A percentile compares a stretch with the other conserved stretches of the same genome.
These are phyloP conservation scores for Microcebus jonahi DNA, from an alignment of 2,113 vertebrate genomes.

Conservation along the genomic window DNA sequence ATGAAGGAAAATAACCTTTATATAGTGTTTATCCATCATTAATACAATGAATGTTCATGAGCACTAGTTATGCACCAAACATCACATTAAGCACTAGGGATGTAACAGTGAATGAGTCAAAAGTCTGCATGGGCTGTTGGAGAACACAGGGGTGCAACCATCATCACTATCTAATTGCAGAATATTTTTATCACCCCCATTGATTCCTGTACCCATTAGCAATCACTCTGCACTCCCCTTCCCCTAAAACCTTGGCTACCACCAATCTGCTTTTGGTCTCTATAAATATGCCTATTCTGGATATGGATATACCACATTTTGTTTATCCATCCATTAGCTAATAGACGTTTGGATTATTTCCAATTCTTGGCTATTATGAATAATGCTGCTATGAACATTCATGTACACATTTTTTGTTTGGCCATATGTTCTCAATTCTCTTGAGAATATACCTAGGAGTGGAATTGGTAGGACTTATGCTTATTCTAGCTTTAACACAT, in stretches of 20 bases:
- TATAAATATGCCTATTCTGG: background rate
- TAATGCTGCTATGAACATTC: background rate
- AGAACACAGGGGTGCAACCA: background rate
- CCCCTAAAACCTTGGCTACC: background rate
- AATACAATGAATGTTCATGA: background rate
- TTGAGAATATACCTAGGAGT: background rate
- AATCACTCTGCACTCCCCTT: background rate
- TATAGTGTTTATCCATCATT: background rate
- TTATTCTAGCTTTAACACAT: background rate
- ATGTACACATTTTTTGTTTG: background rate
- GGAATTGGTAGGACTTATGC: background rate
- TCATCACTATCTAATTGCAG: background rate
- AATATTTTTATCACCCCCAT: background rate
- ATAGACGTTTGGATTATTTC: background rate
- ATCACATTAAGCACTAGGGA: background rate
- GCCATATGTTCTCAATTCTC: background rate
- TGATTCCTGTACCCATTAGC: background rate
- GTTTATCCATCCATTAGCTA: background rate
- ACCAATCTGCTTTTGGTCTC: background rate
- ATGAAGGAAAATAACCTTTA: background rate
- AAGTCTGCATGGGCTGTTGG: background rate
- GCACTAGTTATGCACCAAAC: too few species aligned
- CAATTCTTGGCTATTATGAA: background rate
- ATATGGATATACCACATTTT: background rate
- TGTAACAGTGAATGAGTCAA: background rate